phyloP scores from a whole-genome alignment of 1,140 invertebrate genomes.

The Dinoponera quadriceps region DNA sequence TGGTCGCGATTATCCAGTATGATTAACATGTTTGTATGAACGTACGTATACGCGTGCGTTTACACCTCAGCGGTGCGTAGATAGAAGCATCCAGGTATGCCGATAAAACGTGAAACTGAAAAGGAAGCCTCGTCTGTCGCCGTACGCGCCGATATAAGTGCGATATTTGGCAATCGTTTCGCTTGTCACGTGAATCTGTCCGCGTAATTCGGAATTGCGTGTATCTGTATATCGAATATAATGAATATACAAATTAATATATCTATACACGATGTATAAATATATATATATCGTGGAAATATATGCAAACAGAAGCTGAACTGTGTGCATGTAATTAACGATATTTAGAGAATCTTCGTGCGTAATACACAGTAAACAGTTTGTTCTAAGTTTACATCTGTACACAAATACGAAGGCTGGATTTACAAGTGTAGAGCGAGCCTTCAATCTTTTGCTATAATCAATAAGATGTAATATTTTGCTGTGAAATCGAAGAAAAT shows the following conservation, averaged over 20 bases:
- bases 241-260: neutral
- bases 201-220: neutral
- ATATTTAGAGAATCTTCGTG: too few relatives aligned
- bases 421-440: too few relatives aligned
- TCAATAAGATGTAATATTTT: too few relatives aligned
- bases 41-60: neutral
- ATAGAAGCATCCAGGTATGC: neutral
- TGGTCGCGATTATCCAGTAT: neutral
- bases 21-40: conserved; percentile 2
- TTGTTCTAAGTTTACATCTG: too few relatives aligned
- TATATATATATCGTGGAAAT: neutral
- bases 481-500: too few relatives aligned
- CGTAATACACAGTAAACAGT: too few relatives aligned
- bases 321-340: too few relatives aligned
- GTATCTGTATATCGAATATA: neutral
- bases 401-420: too few relatives aligned
- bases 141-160: neutral
- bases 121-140: neutral
- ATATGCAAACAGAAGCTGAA: too few relatives aligned
- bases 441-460: too few relatives aligned
- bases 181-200: neutral
- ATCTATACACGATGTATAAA: neutral
- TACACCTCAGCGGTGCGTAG: neutral
- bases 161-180: neutral
- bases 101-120: neutral